Evolutionary conservation across 2,797 vertebrate species (phyloP), one percentile per base, ranked within the genome.

Genomic region (Siniperca scherzeri): DNA sequence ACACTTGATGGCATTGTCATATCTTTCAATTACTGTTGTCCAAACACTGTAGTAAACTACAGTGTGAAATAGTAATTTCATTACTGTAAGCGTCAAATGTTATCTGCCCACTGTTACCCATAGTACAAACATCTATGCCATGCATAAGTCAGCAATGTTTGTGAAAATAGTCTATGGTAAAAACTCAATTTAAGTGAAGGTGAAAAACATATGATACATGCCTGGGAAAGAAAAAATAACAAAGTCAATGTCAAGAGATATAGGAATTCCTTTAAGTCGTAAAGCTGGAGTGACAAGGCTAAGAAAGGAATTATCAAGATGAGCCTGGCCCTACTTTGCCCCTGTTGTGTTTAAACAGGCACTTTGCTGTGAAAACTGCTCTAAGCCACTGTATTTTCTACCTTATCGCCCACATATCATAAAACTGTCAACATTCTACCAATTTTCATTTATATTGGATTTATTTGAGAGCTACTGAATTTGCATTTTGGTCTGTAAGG

Each of bases 261-360:
- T 86, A 89, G 85, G 79, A 87, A 84, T 86, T 84, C 77, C 85
- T 90, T 72, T 81, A 87, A 92, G 83, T 85, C 57, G 44, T 78
- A 88, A 93, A 92, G 89, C 89, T 79, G 69, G 78, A 92, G 81
- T 88, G 90, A 92, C 90, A 89, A 91, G 80, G 90, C 86, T 89
- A 75, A 91, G 87, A 89, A 86, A 88, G 88, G 87, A 82, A 89
- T 89, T 79, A 92, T 94, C 83, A 90, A 89, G 90, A 89, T 90
- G 88, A 91, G 82, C 78, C 65, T 67, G 83, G 79, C 81, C 85
- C 76, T 85, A 73, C 88, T 88, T 88, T 76, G 84, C 88, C 86
- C 85, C 78, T 72, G 71, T 64, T 77, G 30, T 86, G 80, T 83
- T 89, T 90, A 91, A 92, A 92, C 87, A 88, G 89, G 77, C 86